A percentile compares a stretch with the other conserved stretches of the same genome.
Conservation (phyloP, 1,140 invertebrate species). For the Caenorhabditis latens region DNA sequence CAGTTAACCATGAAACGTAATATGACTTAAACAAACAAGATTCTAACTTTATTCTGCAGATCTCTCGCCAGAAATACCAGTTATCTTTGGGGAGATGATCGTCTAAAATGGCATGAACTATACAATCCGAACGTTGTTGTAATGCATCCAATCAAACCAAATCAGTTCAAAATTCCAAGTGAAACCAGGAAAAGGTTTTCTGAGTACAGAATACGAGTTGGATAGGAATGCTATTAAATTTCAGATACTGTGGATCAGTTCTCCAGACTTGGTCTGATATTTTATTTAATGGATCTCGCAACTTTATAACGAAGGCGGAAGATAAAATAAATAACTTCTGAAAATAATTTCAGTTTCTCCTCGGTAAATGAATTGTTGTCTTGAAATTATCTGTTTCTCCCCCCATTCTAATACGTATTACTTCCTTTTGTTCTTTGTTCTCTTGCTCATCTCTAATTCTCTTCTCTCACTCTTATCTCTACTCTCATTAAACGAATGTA, state of each 20-base stretch:
- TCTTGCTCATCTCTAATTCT: no score
- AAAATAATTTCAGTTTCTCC: no score
- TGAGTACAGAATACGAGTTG: no score
- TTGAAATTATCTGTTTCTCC: no score
- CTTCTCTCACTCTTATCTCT: no score
- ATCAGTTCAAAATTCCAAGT: background rate
- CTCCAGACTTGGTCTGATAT: constrained; percentile 17
- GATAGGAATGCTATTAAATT: background rate
- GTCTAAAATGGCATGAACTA: background rate
- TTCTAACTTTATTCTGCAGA: background rate
- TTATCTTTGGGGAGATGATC: constrained; percentile 8
- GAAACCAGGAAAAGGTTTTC: background rate
- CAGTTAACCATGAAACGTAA: constrained; percentile 29
- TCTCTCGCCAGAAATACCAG: background rate
- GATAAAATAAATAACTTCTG: no score
- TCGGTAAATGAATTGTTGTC: no score
- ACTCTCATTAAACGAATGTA: no score
- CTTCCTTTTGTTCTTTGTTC: no score
- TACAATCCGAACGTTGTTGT: background rate
- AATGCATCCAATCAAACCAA: constrained; percentile 34
- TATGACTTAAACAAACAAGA: background rate
- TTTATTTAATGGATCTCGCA: background rate
- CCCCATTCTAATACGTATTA: no score
- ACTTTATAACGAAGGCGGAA: background rate
- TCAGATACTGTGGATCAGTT: constrained; percentile 1